Evolutionary conservation across 2,888 invertebrate species (phyloP), one percentile per base, ranked within the genome.

Genomic region (Oscheius sp.): DNA sequence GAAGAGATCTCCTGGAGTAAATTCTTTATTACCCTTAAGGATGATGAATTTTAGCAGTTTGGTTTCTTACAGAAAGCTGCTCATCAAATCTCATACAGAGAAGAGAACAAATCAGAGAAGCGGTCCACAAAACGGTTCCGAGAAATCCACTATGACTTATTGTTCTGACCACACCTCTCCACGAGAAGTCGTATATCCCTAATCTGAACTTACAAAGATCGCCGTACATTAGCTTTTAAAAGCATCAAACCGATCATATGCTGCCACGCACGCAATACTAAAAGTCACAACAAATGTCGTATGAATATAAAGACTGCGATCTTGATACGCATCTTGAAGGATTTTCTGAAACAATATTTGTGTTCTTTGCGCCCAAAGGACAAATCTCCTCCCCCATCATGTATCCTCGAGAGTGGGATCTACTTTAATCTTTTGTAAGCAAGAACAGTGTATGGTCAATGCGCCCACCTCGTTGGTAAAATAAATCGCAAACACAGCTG

Each of bases 401-500:
- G 35, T 35, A 6, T 35, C 35, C 35, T 6, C 9, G 35, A 35
- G 35, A 35, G 35, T 35, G 18, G 43, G 5, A 35, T 27, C 46
- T 23, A 18, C n/a, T 64, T 49, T n/a, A 27, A 64, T 64, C 41
- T 61, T 27, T 61, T 41, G 43, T 6, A n/a, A n/a, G 41, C 52
- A 3, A 7, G 9, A 35, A 16, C 25, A 35, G 49, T 7, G 13
- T 2, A 49, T 49, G 13, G 2, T 21, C 46, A 35, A 5, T 27
- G 35, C 25, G 18, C 70, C 29, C 16, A 78, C 79, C n/a, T 75
- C 64, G 23, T 74, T 74, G n/a, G 79, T 78, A 46, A 85, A 77
- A 27, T 84, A 80, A 56, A 84, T 79, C 5, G 84, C 79, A 56
- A 85, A 81, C 13, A 85, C 72, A 0, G 81, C 73, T 25, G 83